Base-by-base conservation (phyloP, 2,888 invertebrate genomes). In the Sarcophaga caerulescens region DNA sequence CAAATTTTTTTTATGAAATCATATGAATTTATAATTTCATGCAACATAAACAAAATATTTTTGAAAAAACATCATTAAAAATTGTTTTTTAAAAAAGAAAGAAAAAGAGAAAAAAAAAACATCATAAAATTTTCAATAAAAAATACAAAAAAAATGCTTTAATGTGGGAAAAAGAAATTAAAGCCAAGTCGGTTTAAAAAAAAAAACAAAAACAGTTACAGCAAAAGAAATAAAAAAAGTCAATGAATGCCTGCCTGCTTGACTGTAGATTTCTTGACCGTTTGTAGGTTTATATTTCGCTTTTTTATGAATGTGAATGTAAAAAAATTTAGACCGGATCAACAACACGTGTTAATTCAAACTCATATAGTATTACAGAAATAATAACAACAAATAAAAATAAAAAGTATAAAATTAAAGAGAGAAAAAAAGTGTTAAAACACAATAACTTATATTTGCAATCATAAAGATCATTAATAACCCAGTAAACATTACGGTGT, bases 131-230 rank as follows among this genome's bases (percentile, higher is more conserved):
- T 63, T 81, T n/a, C 12, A 65, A 79, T 25, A 59, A n/a, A 79
- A 79, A 79, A 52, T 12, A 23, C 21, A 69, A 83, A 35, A 35
- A 35, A 35, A 35, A 35, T 35, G 78, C 59, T 35, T 82, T 82
- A 82, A 82, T 85, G 85, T 85, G 82, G 82, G 85, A 85, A 85
- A 80, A 85, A 82, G 82, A 85, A 85, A 85, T 82, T 85, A 68
- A 82, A 79, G 70, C 45, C 82, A 78, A 81, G 65, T 74, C 60
- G 68, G 11, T 12, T 4, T 2, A 35, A 80, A 60, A 73, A 62
- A 76, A 73, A n/a, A n/a, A n/a, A n/a, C 63, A 17, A 60, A 68
- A 68, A 66, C 21, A 23, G 17, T 21, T 21, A 59, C 44, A 35
- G 35, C 35, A n/a, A 44, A n/a, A 66, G 23, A 52, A 35, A 66